Evolutionary conservation across 1,140 invertebrate species (phyloP).

Genomic region (Drosophila paulistorum): DNA sequence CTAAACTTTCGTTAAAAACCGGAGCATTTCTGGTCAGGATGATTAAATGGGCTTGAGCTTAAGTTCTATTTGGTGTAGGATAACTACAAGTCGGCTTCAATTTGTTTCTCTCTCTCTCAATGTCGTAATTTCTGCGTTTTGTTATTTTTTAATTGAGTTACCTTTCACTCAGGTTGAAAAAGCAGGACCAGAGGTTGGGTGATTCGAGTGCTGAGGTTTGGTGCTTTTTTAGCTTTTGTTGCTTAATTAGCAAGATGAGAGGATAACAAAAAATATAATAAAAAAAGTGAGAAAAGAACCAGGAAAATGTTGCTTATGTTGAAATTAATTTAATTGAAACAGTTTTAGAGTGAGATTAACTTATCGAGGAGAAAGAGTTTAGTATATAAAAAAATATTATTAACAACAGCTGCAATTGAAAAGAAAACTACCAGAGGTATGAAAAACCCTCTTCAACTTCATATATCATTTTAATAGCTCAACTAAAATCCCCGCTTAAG

Average conservation of each 20-base stretch:
- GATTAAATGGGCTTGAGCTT: too few species aligned
- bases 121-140: constrained; percentile 50
- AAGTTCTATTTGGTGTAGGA: background rate
- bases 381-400: constrained; percentile 3
- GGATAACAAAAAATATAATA: background rate
- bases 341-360: constrained; percentile 41
- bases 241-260: constrained; percentile 64
- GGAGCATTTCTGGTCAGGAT: too few species aligned
- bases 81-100: background rate
- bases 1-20: too few species aligned
- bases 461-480: constrained; percentile 33
- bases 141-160: constrained; percentile 69
- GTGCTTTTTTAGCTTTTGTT: constrained; percentile 60
- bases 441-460: constrained; percentile 32
- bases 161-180: constrained; percentile 37
- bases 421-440: too few species aligned
- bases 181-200: background rate
- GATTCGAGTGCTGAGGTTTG: constrained; percentile 27
- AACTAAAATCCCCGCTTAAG: constrained; percentile 54
- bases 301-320: constrained; percentile 25
- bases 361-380: constrained; percentile 13
- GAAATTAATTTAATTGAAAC: constrained; percentile 64
- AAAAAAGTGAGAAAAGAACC: constrained; percentile 19
- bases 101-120: background rate
- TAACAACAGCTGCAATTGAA: constrained; percentile 37